Conservation (phyloP, 2,888 invertebrate genomes). For the Stenodema calcarata region DNA sequence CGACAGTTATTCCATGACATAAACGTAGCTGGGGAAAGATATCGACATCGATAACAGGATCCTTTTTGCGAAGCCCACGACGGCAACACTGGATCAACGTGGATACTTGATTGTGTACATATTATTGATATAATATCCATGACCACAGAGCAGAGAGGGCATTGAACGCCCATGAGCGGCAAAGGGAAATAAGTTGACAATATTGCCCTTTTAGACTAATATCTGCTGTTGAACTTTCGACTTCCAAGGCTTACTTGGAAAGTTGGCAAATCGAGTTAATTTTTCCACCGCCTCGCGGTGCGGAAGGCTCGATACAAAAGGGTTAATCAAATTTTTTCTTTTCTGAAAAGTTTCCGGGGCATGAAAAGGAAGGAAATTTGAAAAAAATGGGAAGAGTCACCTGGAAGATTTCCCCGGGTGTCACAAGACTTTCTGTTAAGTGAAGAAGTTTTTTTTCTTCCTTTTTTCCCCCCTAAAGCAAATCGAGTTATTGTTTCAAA, state of each 20-base stretch:
- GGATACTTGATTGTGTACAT: too few relatives aligned
- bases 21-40: too few relatives aligned
- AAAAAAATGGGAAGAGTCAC: not conserved
- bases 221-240: not conserved
- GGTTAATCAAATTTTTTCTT: not conserved
- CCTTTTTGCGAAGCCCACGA: too few relatives aligned
- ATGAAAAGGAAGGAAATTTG: not conserved
- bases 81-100: too few relatives aligned
- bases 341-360: not conserved
- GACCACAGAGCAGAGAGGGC: too few relatives aligned
- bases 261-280: not conserved
- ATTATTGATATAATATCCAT: too few relatives aligned
- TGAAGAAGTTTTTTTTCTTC: not conserved
- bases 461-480: too few relatives aligned
- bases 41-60: too few relatives aligned
- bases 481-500: not conserved
- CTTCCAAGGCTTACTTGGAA: not conserved
- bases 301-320: not conserved
- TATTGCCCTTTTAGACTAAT: not conserved
- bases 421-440: not conserved
- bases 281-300: not conserved
- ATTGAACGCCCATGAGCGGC: too few relatives aligned
- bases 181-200: not conserved
- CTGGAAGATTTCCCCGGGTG: not conserved
- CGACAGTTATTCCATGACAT: too few relatives aligned